Conservation (phyloP, 2,888 invertebrate genomes). For the Xiphydria camelus region DNA sequence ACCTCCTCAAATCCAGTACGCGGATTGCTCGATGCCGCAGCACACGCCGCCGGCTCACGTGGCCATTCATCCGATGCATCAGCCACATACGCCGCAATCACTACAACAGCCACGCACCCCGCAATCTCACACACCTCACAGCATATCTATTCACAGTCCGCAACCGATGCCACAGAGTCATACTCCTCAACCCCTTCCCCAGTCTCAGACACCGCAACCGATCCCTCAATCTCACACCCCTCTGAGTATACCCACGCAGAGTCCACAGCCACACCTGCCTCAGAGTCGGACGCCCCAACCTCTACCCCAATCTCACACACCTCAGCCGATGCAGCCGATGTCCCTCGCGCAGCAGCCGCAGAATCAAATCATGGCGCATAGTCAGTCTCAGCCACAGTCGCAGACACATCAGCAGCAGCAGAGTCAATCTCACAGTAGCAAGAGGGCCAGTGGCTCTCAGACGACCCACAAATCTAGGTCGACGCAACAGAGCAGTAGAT, state of each 20-base stretch:
- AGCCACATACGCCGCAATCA: slow-evolving; percentile 54
- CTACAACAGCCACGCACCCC: slow-evolving; percentile 57
- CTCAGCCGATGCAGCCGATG: slow-evolving; percentile 52
- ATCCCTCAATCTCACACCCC: slow-evolving; percentile 48
- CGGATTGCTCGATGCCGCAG: slow-evolving; percentile 76
- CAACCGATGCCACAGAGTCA: slow-evolving; percentile 58
- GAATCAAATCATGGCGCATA: slow-evolving; percentile 44
- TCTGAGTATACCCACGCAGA: slow-evolving; percentile 49
- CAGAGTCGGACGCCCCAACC: slow-evolving; percentile 46
- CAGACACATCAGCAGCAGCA: slow-evolving; percentile 39
- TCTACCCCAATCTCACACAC: slow-evolving; percentile 44
- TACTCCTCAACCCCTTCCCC: slow-evolving; percentile 42
- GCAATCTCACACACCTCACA: slow-evolving; percentile 53
- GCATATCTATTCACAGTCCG: slow-evolving; percentile 47
- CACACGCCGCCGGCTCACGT: slow-evolving; percentile 60
- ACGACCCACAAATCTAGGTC: slow-evolving; percentile 50
- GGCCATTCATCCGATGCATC: slow-evolving; percentile 49
- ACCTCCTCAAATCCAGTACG: slow-evolving; percentile 59
- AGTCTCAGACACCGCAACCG: slow-evolving; percentile 43
- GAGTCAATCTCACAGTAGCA: slow-evolving; percentile 43
- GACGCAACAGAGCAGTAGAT: slow-evolving; percentile 45
- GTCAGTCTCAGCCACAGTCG: slow-evolving; percentile 46
- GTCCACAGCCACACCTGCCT: slow-evolving; percentile 50
- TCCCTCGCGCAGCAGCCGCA: slow-evolving; percentile 47
- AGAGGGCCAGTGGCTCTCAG: slow-evolving; percentile 49